phyloP scores from a whole-genome alignment of 2,888 invertebrate species.

The Nemapogon koenigi region DNA sequence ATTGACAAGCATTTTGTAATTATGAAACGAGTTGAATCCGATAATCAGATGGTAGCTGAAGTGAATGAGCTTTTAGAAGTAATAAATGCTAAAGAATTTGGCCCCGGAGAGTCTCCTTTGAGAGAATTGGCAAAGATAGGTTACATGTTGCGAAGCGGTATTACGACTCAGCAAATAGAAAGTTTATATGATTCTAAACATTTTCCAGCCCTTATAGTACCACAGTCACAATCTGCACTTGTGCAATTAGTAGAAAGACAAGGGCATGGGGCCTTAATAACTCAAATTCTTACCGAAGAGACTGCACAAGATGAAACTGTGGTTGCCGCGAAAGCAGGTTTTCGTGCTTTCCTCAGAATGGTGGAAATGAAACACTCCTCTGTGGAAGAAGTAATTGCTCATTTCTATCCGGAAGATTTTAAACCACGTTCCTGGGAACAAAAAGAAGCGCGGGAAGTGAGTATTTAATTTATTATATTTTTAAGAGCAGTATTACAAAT shows the following conservation, averaged over 20 bases:
- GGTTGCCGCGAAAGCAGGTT: conserved; percentile 81
- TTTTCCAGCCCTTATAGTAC: conserved; percentile 80
- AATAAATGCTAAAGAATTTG: conserved; percentile 79
- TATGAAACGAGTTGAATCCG: conserved; percentile 58
- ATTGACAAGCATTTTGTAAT: conserved; percentile 64
- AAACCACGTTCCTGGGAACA: conserved; percentile 82
- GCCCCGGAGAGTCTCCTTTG: conserved; percentile 79
- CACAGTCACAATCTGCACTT: conserved; percentile 84
- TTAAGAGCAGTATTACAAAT: too few relatives aligned
- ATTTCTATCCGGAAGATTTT: conserved; percentile 85
- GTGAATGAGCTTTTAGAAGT: conserved; percentile 77
- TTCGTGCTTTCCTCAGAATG: conserved; percentile 86
- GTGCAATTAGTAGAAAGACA: conserved; percentile 85
- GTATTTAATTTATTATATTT: neutral
- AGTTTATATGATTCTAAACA: conserved; percentile 79
- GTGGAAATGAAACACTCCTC: conserved; percentile 80
- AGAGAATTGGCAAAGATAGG: conserved; percentile 85
- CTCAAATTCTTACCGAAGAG: conserved; percentile 83
- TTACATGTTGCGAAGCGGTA: conserved; percentile 76
- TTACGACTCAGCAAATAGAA: conserved; percentile 77
- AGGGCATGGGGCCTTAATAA: conserved; percentile 81
- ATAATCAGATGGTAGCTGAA: conserved; percentile 70
- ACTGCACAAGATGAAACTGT: conserved; percentile 78
- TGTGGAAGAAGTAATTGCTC: conserved; percentile 83
- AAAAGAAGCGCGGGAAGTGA: conserved; percentile 52